A percentile compares a stretch with the other conserved stretches of the same genome.
These are phyloP conservation scores for Podarcis muralis DNA, from an alignment of 2,113 vertebrate species.

Conservation along the genomic window DNA sequence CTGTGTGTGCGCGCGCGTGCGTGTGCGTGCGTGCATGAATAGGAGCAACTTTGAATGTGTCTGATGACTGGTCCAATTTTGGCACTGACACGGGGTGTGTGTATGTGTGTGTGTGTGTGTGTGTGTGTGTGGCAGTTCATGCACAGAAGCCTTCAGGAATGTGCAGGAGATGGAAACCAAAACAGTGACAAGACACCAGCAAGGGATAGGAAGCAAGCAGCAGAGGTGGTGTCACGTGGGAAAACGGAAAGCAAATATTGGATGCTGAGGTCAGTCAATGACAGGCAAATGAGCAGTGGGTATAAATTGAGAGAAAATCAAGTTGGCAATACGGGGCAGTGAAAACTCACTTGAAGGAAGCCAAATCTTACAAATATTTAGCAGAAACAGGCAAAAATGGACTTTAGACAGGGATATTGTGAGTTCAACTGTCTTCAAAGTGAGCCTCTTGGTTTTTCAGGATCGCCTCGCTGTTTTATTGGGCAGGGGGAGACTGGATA, in stretches of 20 bases:
- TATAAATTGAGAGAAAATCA: not conserved
- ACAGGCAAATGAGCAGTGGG: not conserved
- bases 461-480: not conserved
- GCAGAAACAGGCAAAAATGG: not conserved
- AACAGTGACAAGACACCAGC: not conserved
- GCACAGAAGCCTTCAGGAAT: not conserved
- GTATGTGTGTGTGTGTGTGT: no score
- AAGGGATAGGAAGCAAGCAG: not conserved
- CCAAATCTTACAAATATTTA: not conserved
- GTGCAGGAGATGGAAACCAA: not conserved
- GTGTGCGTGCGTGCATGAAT: no score
- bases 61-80: not conserved
- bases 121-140: not conserved
- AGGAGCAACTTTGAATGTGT: not conserved
- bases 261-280: not conserved
- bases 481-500: not conserved
- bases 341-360: not conserved
- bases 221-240: not conserved
- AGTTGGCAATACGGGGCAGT: not conserved
- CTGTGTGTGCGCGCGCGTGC: fast-evolving
- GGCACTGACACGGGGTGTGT: no score
- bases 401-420: not conserved
- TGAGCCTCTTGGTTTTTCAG: not conserved
- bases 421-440: not conserved
- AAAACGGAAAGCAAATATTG: not conserved